A percentile compares a stretch with the other conserved stretches of the same genome.
These are phyloP conservation scores for Girardinichthys multiradiatus DNA, from an alignment of 2,113 vertebrate genomes.

Conservation along the genomic window DNA sequence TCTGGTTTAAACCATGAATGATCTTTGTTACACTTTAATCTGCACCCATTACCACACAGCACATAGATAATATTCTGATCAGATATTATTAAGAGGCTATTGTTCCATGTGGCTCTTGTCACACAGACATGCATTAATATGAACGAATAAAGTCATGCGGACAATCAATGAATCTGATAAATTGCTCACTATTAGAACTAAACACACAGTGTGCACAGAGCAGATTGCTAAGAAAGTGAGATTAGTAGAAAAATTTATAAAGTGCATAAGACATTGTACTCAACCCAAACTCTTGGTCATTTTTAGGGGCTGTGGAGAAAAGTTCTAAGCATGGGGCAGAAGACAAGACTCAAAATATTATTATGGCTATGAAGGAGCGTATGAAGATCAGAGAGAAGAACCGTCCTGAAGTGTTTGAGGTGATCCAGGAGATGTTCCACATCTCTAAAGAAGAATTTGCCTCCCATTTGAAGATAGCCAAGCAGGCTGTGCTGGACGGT, in stretches of 20 bases:
- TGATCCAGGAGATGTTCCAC: constrained; percentile 96
- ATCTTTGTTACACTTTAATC: constrained; percentile 56
- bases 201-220: not conserved
- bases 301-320: constrained; percentile 95
- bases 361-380: constrained; percentile 97
- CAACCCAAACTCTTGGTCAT: not conserved
- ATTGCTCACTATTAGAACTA: not conserved
- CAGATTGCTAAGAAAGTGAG: not conserved
- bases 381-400: constrained; percentile 99
- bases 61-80: constrained; percentile 38
- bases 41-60: constrained; percentile 34
- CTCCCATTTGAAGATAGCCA: constrained; percentile 90
- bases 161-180: not conserved
- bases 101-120: constrained; percentile 9
- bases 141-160: not conserved
- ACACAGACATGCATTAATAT: not conserved
- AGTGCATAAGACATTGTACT: not conserved
- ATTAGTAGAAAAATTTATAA: no score
- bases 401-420: constrained; percentile 93
- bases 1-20: constrained; percentile 36
- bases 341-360: constrained; percentile 98
- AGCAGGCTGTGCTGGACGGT: constrained; percentile 94
- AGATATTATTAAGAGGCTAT: constrained; percentile 33
- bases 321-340: constrained; percentile 98
- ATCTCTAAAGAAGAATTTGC: constrained; percentile 91